Evolutionary conservation across 2,113 vertebrate genomes (phyloP), one percentile per base, ranked within the genome.

Genomic region (Lycaon pictus): DNA sequence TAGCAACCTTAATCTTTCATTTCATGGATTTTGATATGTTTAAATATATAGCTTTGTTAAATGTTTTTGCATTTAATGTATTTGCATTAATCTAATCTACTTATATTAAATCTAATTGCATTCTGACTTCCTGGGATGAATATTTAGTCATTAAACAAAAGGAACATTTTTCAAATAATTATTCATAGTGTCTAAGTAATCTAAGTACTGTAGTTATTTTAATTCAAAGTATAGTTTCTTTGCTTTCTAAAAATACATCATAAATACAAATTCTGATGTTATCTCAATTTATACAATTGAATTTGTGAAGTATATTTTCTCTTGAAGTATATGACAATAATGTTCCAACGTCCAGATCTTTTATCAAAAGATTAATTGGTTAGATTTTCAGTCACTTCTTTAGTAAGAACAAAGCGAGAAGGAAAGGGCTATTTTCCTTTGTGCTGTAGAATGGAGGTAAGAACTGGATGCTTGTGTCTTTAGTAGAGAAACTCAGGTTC

Each of bases 71-170:
- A 83, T 94, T 93, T 96, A 93, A 88, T 94, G 63, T 81, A 96
- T 96, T 90, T 94, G 29, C 48, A 93, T 85, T 96, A 93, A 93
- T 96, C 88, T 96, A 88, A 96, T 96, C 51, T 94, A 67, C 84
- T 94, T 96, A 94, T n/a, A 81, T 93, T 97, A 96, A 96, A 93
- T 97, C 85, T 96, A 97, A 94, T 96, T 96, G 76, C 62, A 96
- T 90, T 58, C 80, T 96, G 80, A 90, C 74, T 96, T 96, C 32
- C 76, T 91, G 29, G 65, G 86, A 84, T 96, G 37, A 96, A 65
- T 91, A 88, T 95, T 83, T 86, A 90, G 91, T 88, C 20, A 7
- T 96, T 96, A 93, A 91, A 92, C 90, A 95, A 97, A 96, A 84
- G 71, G 58, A 95, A 89, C 48, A 82, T 76, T 97, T 97, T 97